Evolutionary conservation across 2,113 vertebrate genomes (phyloP), one percentile per base, ranked within the genome.

Genomic region (Daubentonia madagascariensis): DNA sequence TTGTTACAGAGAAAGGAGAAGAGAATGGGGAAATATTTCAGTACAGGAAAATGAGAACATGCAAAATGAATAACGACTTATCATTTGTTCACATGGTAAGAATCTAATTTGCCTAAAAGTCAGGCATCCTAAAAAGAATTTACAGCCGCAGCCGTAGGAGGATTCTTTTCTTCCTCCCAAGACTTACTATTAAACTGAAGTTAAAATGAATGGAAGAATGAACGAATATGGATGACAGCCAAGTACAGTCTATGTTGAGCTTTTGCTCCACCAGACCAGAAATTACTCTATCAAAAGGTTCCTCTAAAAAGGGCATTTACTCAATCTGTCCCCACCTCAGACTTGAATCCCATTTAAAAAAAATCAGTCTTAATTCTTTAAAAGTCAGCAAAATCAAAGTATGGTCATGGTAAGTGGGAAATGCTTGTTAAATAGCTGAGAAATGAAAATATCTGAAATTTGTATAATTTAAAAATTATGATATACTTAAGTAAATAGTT

Each of bases 201-300:
- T 96, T 95, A 28, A 80, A 97, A 91, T 97, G 84, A 91, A 80
- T 95, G 81, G 92, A 65, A 43, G 61, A 88, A 48, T 70, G 79
- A 88, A 43, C 91, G 43, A 52, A 63, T 87, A 48, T 37, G 52
- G 93, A 85, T 92, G 67, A 87, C 35, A 93, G 9, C 59, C 32
- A 88, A 85, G 18, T 37, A 93, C 13, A 85, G 70, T 90, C n/a
- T 40, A 43, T 96, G 81, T 40, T 89, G 73, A 85, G 90, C 84
- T 94, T 96, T 91, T 45, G 40, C 17, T 94, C 40, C 81, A 85
- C 20, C 7, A 87, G 37, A 59, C 16, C 10, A 70, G 78, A 92
- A 97, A 75, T 65, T 86, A 70, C 43, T 94, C 48, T 68, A 80
- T 45, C 73, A 35, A 85, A 72, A 76, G 2, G 0, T 87, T 85